Base-by-base conservation (phyloP, 2,888 invertebrate species). In the Tortricodes alternella region DNA sequence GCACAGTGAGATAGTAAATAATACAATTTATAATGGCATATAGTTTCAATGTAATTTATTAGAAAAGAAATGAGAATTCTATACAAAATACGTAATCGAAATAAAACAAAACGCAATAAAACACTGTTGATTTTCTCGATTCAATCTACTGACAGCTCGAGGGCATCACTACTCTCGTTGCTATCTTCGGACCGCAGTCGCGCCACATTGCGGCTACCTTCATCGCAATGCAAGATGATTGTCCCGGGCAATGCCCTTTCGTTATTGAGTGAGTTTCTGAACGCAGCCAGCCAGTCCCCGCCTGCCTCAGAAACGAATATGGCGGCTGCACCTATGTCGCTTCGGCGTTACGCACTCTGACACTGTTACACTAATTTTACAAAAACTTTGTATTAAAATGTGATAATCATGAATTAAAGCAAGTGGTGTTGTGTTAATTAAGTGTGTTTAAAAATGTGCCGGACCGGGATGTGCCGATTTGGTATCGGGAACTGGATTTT, bases 331-430 rank as follows among this genome's bases (percentile, higher is more conserved):
- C 61, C 55, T 63, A 60, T 71, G 64, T 70, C 67, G 72, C 65
- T 63, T 64, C 65, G 70, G 63, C 68, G 51, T 63, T 64, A 62
- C 65, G 63, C 66, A 68, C 64, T 70, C 62, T 76, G 67, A 74
- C 71, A 67, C 65, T 64, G 68, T 73, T 70, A 67, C 67, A 68
- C 65, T 55, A 78, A 78, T 70, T 73, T 72, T 67, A 73, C 68
- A 69, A 73, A 70, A 74, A 80, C 83, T 79, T 80, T 89, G 76
- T 73, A 84, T 89, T 85, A 90, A 89, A 85, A 90, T 90, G 90
- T 89, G 85, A 89, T 80, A 73, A 71, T 74, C 70, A 88, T 90
- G 89, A 91, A 89, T 90, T 89, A 90, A 87, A 90, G 85, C 71
- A 65, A 80, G 63, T 71, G 70, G 80, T 80, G 76, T 69, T 81